Conservation (phyloP, 2,113 vertebrate species). For the Ochotona curzoniae region DNA sequence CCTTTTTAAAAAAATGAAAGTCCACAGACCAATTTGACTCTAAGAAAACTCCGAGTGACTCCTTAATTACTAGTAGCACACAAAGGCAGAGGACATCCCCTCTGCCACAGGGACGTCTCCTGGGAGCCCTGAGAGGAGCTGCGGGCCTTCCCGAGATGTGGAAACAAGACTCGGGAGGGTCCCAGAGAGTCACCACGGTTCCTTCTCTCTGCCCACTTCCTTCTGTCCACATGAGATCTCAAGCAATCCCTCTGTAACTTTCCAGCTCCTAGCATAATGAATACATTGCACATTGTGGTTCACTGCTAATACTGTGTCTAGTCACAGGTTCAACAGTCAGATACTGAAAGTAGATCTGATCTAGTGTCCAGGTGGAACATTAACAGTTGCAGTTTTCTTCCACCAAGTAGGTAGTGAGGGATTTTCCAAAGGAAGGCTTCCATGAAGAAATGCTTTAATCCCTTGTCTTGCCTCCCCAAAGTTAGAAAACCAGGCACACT, state of each 20-base stretch:
- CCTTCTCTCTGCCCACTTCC: background rate
- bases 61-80: background rate
- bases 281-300: background rate
- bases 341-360: background rate
- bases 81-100: background rate
- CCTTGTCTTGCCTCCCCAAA: background rate
- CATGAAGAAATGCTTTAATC: background rate
- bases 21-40: background rate
- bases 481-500: background rate
- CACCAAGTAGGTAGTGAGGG: background rate
- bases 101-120: background rate
- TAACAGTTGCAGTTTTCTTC: background rate
- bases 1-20: background rate
- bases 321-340: background rate
- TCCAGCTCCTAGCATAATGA: background rate
- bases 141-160: background rate
- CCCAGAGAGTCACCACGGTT: background rate
- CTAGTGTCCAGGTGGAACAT: constrained; percentile 27
- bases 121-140: background rate
- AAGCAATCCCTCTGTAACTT: background rate
- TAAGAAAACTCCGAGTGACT: background rate
- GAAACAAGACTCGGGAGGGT: background rate
- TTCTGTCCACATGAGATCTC: background rate
- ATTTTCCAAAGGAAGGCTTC: constrained; percentile 34
- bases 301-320: background rate